Evolutionary conservation across 2,113 vertebrate species (phyloP), one percentile per base, ranked within the genome.

Genomic region (Tragelaphus imberbis): DNA sequence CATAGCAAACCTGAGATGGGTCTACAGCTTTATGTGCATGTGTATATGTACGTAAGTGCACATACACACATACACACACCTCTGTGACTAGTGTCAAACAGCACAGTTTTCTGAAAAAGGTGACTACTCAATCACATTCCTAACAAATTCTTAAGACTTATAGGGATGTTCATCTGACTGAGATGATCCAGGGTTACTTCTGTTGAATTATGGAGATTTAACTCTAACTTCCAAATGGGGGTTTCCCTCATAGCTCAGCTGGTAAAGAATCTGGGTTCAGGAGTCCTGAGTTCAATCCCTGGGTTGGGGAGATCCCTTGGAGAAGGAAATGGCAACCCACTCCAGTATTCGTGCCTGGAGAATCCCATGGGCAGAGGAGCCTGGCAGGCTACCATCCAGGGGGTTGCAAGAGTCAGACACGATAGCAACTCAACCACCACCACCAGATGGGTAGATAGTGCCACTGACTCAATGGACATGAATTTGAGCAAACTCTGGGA

Each of bases 191-290:
- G 36, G 13, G 10, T 28, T 71, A 68, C 51, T 68, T 94, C 55
- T 49, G 12, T 15, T 88, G 81, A 85, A 65, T 40, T 53, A 85
- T 13, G 47, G 27, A 85, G 33, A 97, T 56, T 85, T 63, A 71
- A 36, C 68, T 40, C n/a, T 77, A 44, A 44, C 71, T 77, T 77
- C 40, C 71, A 77, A 44, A 44, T 77, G 40, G 12, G 71, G 36
- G 36, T 36, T 40, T 40, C 10, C 36, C n/a, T 75, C 68, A 40
- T 23, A 75, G 68, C n/a, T 23, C 68, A 40, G 68, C 0, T 75
- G 36, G 36, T 75, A 75, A 75, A 75, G 36, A 75, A 23, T 75
- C 68, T 75, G 36, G 19, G 19, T 40, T 12, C 19, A 40, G 68
- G 19, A 40, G 68, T 23, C 44, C 44, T 44, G 44, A 44, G 44